Evolutionary conservation across 1,140 invertebrate species (phyloP), one percentile per base, ranked within the genome.

Genomic region (Ylistrum balloti): DNA sequence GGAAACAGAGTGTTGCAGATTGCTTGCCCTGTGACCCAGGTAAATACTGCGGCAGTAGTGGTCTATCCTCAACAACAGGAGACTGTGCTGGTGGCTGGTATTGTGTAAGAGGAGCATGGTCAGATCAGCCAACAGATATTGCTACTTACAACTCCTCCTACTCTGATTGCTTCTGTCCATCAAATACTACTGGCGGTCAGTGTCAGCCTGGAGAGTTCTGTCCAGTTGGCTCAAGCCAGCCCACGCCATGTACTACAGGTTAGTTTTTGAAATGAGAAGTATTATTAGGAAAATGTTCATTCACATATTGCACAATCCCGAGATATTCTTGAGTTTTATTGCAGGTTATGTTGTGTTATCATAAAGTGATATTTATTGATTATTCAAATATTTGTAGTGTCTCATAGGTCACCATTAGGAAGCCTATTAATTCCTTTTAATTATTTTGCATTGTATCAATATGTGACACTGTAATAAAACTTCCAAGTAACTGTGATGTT

Each of bases 51-150:
- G 94, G 33, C 7, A 93, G 92, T 17, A 32, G 94, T 33, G 95
- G 95, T 0, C 88, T 95, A 22, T 89, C 93, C 17, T 41, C 87
- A 5, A 88, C 94, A 0, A 92, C 95, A n/a, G 94, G 92, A 11
- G 87, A 90, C 11, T 96, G 95, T 93, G 88, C 88, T 74, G 93
- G 92, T 22, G 95, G 95, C 33, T 96, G 94, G 94, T 96, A 95
- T 89, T 96, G 95, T 92, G 88, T 94, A 13, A 86, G 94, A 33
- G 95, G 94, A 33, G 94, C 95, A 0, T 95, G 94, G 94, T 92
- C 93, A 0, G 86, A 88, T 41, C 91, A 92, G 35, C 95, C 95
- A 22, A 93, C 94, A 28, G 94, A 95, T 33, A 93, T 94, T 85
- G 95, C 94, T 22, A 93, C 93, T 87, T 92, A 91, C 88, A 95